These are phyloP conservation scores for Ptychoptera albimana DNA, from an alignment of 2,888 invertebrate species.

Conservation along the genomic window DNA sequence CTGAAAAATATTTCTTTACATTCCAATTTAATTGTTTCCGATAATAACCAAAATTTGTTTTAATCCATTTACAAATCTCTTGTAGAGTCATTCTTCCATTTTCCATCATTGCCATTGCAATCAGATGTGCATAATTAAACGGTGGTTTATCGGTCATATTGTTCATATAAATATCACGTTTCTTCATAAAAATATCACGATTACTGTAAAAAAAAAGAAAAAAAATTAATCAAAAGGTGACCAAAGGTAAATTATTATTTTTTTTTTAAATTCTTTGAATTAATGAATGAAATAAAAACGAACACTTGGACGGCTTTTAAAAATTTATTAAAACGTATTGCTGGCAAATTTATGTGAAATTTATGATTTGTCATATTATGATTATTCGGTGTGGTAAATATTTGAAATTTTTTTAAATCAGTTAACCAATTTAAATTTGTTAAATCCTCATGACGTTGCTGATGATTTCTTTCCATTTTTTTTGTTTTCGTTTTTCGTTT, in stretches of 20 bases:
- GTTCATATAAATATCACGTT: conserved; percentile 19
- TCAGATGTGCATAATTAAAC: conserved; percentile 30
- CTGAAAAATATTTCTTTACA: conserved; percentile 18
- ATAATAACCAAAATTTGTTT: conserved; percentile 28
- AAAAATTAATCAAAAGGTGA: not conserved
- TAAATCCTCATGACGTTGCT: conserved; percentile 14
- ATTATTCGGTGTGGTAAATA: conserved; percentile 2
- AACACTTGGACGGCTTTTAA: conserved; percentile 25
- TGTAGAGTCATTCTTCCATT: conserved; percentile 26
- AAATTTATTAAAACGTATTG: conserved; percentile 25
- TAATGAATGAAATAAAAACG: conserved; percentile 4
- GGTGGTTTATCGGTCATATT: conserved; percentile 26
- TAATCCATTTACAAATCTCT: conserved; percentile 29
- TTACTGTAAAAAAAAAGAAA: conserved; percentile 14
- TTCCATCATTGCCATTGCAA: conserved; percentile 30
- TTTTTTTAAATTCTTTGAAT: too few species aligned
- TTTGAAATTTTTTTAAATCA: conserved; percentile 19
- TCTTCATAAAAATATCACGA: conserved; percentile 20
- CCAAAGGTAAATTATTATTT: too few species aligned
- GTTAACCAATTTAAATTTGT: conserved; percentile 27
- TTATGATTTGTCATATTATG: conserved; percentile 1
- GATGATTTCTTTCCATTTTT: too few species aligned
- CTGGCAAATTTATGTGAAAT: conserved; percentile 10
- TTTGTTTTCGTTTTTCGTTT: too few species aligned
- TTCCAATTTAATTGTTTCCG: conserved; percentile 30